Conservation (phyloP, 2,113 vertebrate species). For the Nannospalax galili region DNA sequence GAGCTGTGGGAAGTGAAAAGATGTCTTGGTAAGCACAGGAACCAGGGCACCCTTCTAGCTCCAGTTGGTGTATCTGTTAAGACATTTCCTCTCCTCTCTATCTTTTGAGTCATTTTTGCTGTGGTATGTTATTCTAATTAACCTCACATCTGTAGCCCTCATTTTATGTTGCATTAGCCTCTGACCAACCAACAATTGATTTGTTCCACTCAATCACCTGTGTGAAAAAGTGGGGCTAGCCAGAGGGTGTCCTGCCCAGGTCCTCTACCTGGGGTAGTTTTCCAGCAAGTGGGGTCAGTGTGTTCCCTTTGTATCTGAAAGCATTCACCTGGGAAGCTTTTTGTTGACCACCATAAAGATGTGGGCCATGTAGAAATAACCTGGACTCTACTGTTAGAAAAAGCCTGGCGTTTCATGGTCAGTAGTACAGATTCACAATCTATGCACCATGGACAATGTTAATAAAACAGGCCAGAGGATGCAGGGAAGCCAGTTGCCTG, state of each 20-base stretch:
- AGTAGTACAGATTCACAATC: background rate
- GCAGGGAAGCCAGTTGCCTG: background rate
- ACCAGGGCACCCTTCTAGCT: constrained; percentile 43
- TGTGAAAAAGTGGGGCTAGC: constrained; percentile 14
- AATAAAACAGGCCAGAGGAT: background rate
- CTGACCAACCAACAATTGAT: constrained; percentile 81
- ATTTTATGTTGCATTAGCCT: constrained; percentile 79
- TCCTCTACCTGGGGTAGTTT: constrained; percentile 69
- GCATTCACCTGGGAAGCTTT: background rate
- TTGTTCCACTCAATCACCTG: constrained; percentile 80
- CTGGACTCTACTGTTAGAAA: background rate
- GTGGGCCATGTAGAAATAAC: background rate
- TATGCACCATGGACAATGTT: background rate
- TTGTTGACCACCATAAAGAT: background rate
- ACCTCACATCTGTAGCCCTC: constrained; percentile 69
- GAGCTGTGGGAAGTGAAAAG: constrained; percentile 28
- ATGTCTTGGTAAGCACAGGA: constrained; percentile 1
- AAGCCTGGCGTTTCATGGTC: background rate
- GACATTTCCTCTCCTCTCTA: constrained; percentile 56
- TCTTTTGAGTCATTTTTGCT: constrained; percentile 73
- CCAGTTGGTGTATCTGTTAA: constrained; percentile 24
- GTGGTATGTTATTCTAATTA: constrained; percentile 67
- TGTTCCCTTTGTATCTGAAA: background rate
- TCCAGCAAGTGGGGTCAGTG: constrained; percentile 52
- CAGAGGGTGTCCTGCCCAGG: background rate